phyloP scores from a whole-genome alignment of 2,113 vertebrate genomes.

The Noctilio leporinus region DNA sequence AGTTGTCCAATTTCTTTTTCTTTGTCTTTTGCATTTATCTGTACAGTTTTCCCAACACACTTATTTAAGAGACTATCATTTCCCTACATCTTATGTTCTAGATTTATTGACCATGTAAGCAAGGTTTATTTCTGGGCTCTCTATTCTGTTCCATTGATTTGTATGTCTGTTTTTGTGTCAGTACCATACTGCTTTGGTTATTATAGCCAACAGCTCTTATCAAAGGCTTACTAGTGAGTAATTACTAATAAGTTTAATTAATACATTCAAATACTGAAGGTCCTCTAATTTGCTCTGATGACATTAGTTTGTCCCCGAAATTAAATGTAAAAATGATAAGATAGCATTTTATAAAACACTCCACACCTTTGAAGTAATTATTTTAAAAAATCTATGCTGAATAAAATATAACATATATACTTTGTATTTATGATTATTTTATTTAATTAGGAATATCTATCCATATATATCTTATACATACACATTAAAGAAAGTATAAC shows the following conservation, averaged over 20 bases:
- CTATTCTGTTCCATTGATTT: background rate
- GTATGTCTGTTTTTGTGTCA: background rate
- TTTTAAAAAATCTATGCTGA: background rate
- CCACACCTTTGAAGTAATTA: background rate
- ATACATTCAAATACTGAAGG: background rate
- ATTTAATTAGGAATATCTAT: background rate
- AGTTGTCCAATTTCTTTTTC: background rate
- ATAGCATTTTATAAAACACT: background rate
- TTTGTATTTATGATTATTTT: background rate
- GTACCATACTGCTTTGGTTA: background rate
- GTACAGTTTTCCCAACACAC: background rate
- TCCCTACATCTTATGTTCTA: background rate
- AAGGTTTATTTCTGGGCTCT: background rate
- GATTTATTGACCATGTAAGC: background rate
- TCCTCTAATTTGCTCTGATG: background rate
- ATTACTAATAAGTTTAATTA: background rate
- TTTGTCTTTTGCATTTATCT: background rate
- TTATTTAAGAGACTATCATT: background rate
- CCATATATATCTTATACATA: background rate
- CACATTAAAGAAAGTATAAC: background rate
- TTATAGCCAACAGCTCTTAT: background rate
- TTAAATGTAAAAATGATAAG: background rate
- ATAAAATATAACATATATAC: background rate
- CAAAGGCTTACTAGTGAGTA: background rate
- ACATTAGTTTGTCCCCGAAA: background rate